Evolutionary conservation across 2,113 vertebrate genomes (phyloP).

Genomic region (Trinectes maculatus): DNA sequence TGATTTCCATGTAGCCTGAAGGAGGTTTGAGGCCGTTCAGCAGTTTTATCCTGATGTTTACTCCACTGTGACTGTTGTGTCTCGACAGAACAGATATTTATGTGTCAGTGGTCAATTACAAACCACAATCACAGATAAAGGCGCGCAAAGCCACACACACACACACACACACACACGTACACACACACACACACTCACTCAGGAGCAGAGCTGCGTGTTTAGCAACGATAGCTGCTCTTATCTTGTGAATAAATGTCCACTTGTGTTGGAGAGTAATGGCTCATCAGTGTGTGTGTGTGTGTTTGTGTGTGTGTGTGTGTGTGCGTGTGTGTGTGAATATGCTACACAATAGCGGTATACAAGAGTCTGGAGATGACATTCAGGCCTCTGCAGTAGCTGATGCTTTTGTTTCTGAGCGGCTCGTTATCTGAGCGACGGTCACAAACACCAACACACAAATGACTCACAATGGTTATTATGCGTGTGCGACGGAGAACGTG

Average conservation of each 20-base stretch:
- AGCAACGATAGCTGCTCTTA: neutral
- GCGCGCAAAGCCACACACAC: neutral
- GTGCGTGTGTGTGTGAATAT: neutral
- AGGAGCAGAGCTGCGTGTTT: too few species aligned
- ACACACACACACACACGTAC: neutral
- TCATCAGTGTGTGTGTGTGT: neutral
- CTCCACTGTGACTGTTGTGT: too few species aligned
- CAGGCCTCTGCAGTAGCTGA: constrained; percentile 5
- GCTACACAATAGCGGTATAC: neutral
- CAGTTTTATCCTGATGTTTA: too few species aligned
- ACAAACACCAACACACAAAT: constrained; percentile 29
- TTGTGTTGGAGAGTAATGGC: constrained; percentile 4
- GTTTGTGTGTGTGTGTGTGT: neutral
- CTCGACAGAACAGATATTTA: too few species aligned
- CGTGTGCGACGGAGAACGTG: neutral
- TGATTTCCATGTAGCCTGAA: too few species aligned
- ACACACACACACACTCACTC: too few species aligned
- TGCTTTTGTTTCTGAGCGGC: constrained; percentile 11
- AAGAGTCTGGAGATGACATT: constrained; percentile 14
- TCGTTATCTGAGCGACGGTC: constrained; percentile 44
- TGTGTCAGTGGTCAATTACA: too few species aligned
- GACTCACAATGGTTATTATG: constrained; percentile 21
- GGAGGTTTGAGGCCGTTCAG: too few species aligned
- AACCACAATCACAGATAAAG: too few species aligned
- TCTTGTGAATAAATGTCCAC: constrained; percentile 3